These are phyloP conservation scores for Amphipoea lucens DNA, from an alignment of 2,888 invertebrate genomes.

Conservation along the genomic window DNA sequence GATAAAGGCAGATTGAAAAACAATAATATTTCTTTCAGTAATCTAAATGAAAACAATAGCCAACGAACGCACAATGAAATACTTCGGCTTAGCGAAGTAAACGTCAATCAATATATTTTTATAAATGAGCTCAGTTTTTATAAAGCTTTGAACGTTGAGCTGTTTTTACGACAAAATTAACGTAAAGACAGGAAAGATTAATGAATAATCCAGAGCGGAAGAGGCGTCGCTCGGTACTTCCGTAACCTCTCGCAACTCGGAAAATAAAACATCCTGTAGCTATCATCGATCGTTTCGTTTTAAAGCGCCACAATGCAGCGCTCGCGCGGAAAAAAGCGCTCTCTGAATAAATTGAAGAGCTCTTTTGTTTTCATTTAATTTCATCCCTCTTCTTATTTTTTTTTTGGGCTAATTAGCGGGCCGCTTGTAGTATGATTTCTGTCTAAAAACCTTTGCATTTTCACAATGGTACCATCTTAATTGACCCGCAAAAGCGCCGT, in stretches of 20 bases:
- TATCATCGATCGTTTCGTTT: conserved; percentile 21
- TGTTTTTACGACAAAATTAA: conserved; percentile 55
- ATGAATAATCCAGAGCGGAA: conserved; percentile 54
- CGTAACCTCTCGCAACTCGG: conserved; percentile 33
- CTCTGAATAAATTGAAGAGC: conserved; percentile 33
- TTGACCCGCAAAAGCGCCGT: conserved; percentile 56
- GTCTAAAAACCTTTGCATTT: conserved; percentile 56
- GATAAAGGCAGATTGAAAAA: not conserved
- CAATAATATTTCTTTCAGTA: not conserved
- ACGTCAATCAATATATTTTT: conserved; percentile 23
- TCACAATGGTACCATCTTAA: conserved; percentile 54
- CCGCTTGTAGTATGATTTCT: conserved; percentile 49
- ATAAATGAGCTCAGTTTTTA: conserved; percentile 25
- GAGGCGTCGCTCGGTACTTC: conserved; percentile 35
- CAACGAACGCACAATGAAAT: not conserved
- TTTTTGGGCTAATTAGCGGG: conserved; percentile 59
- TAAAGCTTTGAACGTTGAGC: conserved; percentile 27
- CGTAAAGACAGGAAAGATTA: conserved; percentile 57
- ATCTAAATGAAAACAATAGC: not conserved
- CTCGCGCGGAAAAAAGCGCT: conserved; percentile 15
- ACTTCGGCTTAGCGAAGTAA: not conserved
- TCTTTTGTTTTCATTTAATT: conserved; percentile 61
- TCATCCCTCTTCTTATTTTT: conserved; percentile 51
- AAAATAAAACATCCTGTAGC: conserved; percentile 39
- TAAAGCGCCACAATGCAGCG: conserved; percentile 18